phyloP scores from a whole-genome alignment of 1,140 invertebrate species.

The Pristionchus pacificus region DNA sequence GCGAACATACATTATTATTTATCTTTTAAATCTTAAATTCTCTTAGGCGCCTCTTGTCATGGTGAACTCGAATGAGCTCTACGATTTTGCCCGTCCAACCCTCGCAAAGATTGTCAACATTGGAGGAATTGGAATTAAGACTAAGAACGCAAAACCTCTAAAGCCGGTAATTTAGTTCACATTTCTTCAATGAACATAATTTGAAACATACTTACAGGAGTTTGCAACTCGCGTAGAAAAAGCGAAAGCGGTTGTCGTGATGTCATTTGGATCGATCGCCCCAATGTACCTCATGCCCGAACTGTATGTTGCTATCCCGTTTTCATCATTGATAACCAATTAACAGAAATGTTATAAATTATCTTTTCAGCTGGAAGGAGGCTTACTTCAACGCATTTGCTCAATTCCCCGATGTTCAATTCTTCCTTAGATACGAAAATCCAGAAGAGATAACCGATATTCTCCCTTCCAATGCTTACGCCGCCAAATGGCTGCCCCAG shows the following conservation, averaged over 20 bases:
- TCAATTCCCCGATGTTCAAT: slow-evolving; percentile 11
- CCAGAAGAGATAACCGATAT: slow-evolving; percentile 1
- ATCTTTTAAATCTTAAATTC: too few relatives aligned
- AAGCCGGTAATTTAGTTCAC: background rate
- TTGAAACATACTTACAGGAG: background rate
- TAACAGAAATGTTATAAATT: too few relatives aligned
- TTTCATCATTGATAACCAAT: too few relatives aligned
- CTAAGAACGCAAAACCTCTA: slow-evolving; percentile 9
- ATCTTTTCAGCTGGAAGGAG: slow-evolving; percentile 4
- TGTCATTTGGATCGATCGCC: slow-evolving; percentile 7
- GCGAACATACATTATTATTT: too few relatives aligned
- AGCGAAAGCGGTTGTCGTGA: slow-evolving; percentile 4
- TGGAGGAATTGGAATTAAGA: slow-evolving; percentile 23
- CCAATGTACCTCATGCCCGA: slow-evolving; percentile 12
- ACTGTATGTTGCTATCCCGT: background rate
- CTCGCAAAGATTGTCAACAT: slow-evolving; percentile 27
- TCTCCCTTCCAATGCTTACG: slow-evolving; percentile 10
- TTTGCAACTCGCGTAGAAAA: slow-evolving; percentile 9
- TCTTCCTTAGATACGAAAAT: slow-evolving; percentile 10
- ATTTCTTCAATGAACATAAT: background rate
- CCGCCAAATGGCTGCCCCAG: slow-evolving; percentile 21
- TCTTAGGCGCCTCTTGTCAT: slow-evolving; percentile 21
- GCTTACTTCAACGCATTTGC: slow-evolving; percentile 9
- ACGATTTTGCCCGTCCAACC: slow-evolving; percentile 24
- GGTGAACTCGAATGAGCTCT: slow-evolving; percentile 27